Evolutionary conservation across 2,888 invertebrate species (phyloP).

Genomic region (Agonopterix arenella): DNA sequence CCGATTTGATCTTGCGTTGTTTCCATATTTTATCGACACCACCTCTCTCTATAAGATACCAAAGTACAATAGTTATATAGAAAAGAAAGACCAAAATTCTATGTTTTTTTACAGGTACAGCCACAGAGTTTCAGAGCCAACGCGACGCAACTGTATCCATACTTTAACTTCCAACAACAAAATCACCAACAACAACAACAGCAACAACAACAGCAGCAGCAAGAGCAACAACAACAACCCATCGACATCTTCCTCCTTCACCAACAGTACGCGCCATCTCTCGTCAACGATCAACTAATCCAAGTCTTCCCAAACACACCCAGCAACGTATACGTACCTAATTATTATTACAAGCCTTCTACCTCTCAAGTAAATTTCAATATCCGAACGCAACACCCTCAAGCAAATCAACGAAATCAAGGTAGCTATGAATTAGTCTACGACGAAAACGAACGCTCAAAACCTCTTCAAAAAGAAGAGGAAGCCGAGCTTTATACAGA

Average conservation of each 20-base stretch:
- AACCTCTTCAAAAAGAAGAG: constrained; percentile 39
- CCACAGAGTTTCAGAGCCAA: constrained; percentile 11
- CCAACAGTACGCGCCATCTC: constrained; percentile 33
- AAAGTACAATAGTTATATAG: too few relatives aligned
- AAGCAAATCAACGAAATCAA: constrained; percentile 4
- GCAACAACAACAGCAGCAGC: not conserved
- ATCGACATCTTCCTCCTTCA: constrained; percentile 47
- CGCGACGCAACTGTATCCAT: constrained; percentile 5
- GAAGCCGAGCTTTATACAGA: constrained; percentile 26
- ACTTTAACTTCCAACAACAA: too few relatives aligned
- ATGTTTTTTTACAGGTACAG: not conserved
- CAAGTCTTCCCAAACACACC: constrained; percentile 20
- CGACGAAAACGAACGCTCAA: constrained; percentile 15
- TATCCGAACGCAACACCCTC: constrained; percentile 27
- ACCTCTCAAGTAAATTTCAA: constrained; percentile 30
- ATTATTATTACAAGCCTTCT: constrained; percentile 17
- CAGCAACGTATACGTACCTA: constrained; percentile 12
- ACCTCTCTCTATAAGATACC: not conserved
- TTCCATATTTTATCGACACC: not conserved
- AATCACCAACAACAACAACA: not conserved
- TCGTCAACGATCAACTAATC: constrained; percentile 19
- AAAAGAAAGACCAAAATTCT: not conserved
- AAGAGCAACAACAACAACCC: constrained; percentile 8
- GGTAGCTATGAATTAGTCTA: constrained; percentile 3
- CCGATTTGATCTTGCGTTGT: too few relatives aligned